phyloP scores from a whole-genome alignment of 2,797 vertebrate species.

The Limosa lapponica region DNA sequence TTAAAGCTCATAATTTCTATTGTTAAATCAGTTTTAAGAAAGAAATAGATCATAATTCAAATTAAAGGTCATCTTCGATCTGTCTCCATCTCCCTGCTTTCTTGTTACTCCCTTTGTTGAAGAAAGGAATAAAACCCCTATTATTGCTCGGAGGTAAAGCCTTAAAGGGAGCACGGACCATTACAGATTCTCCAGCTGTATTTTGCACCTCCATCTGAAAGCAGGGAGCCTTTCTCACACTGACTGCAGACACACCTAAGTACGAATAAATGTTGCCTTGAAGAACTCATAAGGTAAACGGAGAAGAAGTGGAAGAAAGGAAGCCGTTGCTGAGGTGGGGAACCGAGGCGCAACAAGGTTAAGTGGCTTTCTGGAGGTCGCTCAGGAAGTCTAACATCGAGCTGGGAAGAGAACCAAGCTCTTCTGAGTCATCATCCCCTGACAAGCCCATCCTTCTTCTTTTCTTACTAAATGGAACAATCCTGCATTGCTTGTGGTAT shows the following conservation, averaged over 20 bases:
- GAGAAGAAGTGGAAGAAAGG: background rate
- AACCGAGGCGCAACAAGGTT: slow-evolving; percentile 22
- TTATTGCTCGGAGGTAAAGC: background rate
- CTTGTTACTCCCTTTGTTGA: background rate
- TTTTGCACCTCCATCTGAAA: background rate
- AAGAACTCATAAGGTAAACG: background rate
- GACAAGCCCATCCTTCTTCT: slow-evolving; percentile 62
- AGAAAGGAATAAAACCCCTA: background rate
- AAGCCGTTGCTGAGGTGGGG: background rate
- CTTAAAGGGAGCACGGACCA: background rate
- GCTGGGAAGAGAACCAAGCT: slow-evolving; percentile 52
- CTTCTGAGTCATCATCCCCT: slow-evolving; percentile 59
- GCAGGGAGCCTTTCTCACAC: background rate
- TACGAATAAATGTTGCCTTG: background rate
- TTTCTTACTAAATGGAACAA: slow-evolving; percentile 62
- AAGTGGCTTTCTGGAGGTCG: slow-evolving; percentile 42
- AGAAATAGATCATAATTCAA: slow-evolving; percentile 25
- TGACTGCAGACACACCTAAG: background rate
- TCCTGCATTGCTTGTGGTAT: slow-evolving; percentile 54
- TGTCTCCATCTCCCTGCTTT: background rate
- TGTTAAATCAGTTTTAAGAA: slow-evolving; percentile 31
- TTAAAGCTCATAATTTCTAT: background rate
- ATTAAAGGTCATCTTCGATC: slow-evolving; percentile 34
- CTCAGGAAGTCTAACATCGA: background rate
- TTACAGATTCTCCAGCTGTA: background rate